These are phyloP conservation scores for Leuciscus waleckii DNA, from an alignment of 2,797 vertebrate species.

Conservation along the genomic window DNA sequence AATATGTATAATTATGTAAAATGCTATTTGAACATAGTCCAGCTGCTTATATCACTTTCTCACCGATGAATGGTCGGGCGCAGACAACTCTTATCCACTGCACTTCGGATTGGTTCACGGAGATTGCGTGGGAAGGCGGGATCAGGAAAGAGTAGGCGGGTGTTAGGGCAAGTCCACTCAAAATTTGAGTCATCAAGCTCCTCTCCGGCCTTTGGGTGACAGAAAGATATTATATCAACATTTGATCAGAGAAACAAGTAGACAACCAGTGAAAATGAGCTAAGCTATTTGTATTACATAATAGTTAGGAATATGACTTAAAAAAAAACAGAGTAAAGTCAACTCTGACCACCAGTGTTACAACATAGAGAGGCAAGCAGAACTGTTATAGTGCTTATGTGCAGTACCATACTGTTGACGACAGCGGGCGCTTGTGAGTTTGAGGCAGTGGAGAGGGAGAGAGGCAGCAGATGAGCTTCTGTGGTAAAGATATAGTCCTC, in stretches of 20 bases:
- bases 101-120: conserved; percentile 93
- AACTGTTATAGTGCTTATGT: not conserved
- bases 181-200: conserved; percentile 97
- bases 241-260: conserved; percentile 17
- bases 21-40: not conserved
- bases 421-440: conserved; percentile 65
- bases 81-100: conserved; percentile 96
- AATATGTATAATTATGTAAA: not conserved
- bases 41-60: conserved; percentile 23
- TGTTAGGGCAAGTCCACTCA: conserved; percentile 98
- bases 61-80: conserved; percentile 85
- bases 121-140: conserved; percentile 93
- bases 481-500: conserved; percentile 98
- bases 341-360: not conserved
- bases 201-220: conserved; percentile 64
- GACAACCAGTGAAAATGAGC: not conserved
- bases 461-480: conserved; percentile 96
- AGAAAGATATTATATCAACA: conserved; percentile 4
- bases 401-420: conserved; percentile 72
- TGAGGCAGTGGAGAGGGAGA: conserved; percentile 88
- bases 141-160: conserved; percentile 95
- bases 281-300: not conserved
- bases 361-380: not conserved
- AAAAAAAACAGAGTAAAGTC: not conserved
- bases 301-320: not conserved